Evolutionary conservation across 2,797 vertebrate species (phyloP).

Genomic region (Neostethus bicornis): DNA sequence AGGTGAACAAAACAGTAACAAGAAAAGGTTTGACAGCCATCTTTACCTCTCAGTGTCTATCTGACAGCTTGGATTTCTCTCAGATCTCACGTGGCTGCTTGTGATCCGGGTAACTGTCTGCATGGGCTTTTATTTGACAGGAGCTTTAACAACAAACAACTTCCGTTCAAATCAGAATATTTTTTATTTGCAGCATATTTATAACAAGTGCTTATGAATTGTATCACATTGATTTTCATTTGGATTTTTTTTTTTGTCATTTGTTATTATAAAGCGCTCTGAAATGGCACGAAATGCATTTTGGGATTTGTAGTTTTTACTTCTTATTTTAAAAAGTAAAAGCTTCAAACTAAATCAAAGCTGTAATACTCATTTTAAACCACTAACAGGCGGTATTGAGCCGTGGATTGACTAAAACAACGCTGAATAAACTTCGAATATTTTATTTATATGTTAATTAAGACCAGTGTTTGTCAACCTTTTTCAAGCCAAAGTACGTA

Average conservation of each 20-base stretch:
- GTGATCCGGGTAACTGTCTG: not conserved
- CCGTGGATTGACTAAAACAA: not conserved
- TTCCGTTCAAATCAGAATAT: not conserved
- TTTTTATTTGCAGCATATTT: not conserved
- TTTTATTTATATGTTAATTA: not conserved
- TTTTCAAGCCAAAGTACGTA: too few species aligned
- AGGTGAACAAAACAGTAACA: constrained; percentile 71
- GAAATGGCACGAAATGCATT: not conserved
- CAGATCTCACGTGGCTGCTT: not conserved
- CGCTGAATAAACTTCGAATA: not conserved
- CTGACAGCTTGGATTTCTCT: not conserved
- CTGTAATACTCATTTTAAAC: constrained; percentile 5
- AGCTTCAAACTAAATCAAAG: not conserved
- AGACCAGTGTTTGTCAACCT: too few species aligned
- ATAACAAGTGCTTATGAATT: too few species aligned
- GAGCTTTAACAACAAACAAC: not conserved
- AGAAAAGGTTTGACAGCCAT: constrained; percentile 80
- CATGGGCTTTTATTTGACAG: not conserved
- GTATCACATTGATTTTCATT: not conserved
- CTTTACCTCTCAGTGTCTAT: not conserved
- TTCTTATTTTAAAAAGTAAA: not conserved
- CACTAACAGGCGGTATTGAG: not conserved
- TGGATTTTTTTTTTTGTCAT: not conserved
- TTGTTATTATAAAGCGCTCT: constrained; percentile 16
- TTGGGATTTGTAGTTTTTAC: constrained; percentile 4